Base-by-base conservation (phyloP, 2,797 vertebrate species). In the Petrocephalus schoutedeni region DNA sequence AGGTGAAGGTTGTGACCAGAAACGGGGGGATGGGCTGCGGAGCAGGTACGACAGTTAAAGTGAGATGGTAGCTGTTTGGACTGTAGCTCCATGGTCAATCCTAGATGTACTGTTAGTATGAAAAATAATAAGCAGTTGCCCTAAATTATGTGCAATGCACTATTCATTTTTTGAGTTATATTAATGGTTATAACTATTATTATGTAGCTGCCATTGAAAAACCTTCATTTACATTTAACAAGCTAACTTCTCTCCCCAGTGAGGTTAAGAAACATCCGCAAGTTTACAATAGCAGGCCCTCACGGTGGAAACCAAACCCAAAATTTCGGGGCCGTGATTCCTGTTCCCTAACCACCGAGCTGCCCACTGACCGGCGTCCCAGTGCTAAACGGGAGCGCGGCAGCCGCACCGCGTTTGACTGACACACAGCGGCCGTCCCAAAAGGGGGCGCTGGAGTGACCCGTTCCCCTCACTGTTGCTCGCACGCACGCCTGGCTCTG, bases 171-270 rank as follows among this genome's bases (percentile, higher is more conserved):
- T 74, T 28, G 28, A 32, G 61, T 74, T 61, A 87, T 61, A 87
- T 74, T 61, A 87, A 87, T 87, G 64, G 49, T 71, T 87, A 67
- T 53, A 74, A 54, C 49, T 67, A 71, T 74, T 71, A 74, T 87
- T 87, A 87, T 87, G 86, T 71, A 10, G 61, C 23, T 67, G 61
- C 61, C 61, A 67, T 67, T 67, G 61, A 67, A 67, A 67, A 67
- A 67, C 61, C 61, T 67, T 67, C 61, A 67, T 67, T 67, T 67
- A 67, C 61, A 67, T 67, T 67, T 67, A 28, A 67, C 61, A 67
- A 67, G 61, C 61, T 67, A 32, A 67, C 61, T 67, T 67, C 23
- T 67, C 61, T 67, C 41, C 67, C 67, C 67, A 74, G 67, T 74
- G 67, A 74, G 36, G 67, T 74, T 74, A 41, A 74, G 36, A 74